Evolutionary conservation across 2,113 vertebrate species (phyloP).

Genomic region (Dolichotis patagonum): DNA sequence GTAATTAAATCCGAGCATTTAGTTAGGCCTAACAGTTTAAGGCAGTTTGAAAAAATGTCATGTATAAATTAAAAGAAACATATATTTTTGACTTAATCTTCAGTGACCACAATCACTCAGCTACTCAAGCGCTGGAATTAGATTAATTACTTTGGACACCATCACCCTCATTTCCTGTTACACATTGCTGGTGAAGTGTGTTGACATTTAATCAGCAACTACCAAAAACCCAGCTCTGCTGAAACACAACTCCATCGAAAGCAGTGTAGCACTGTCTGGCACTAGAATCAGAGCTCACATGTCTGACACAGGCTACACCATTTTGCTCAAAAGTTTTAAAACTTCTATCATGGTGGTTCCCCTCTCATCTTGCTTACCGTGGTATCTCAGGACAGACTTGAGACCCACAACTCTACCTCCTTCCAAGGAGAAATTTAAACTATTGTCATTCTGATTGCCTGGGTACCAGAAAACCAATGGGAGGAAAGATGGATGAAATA

Average conservation of each 20-base stretch:
- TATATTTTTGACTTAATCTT: constrained; percentile 19
- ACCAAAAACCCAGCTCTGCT: not conserved
- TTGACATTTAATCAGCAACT: not conserved
- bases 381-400: not conserved
- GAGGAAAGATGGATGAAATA: not conserved
- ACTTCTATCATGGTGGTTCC: not conserved
- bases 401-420: not conserved
- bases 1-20: constrained; percentile 1
- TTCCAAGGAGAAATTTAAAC: not conserved
- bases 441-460: not conserved
- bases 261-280: not conserved
- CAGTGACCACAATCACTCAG: not conserved
- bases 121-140: not conserved
- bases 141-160: not conserved
- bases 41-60: not conserved
- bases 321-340: not conserved
- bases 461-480: not conserved
- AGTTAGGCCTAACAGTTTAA: not conserved
- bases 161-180: not conserved
- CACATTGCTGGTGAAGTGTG: not conserved
- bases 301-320: not conserved
- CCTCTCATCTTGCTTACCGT: not conserved
- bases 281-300: not conserved
- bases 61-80: not conserved
- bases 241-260: not conserved